Base-by-base conservation (phyloP, 2,797 vertebrate genomes). In the Potorous gilbertii region DNA sequence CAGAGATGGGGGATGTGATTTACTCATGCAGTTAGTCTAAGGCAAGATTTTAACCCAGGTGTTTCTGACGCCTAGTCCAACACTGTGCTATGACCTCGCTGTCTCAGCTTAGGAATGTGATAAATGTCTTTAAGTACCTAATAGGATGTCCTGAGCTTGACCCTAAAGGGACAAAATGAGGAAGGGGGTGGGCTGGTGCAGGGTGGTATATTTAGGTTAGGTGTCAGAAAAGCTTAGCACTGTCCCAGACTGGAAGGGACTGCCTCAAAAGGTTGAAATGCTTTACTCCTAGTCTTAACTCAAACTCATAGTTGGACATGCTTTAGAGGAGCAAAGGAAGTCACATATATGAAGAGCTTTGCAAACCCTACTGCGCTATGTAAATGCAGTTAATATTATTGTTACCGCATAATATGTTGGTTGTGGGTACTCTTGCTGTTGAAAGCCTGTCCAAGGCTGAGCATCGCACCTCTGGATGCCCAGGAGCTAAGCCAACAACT, bases 401-500 rank as follows among this genome's bases (percentile, higher is more conserved):
- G 16, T n/a, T 1, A 5, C 3, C 34, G 1, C 12, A 52, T 52
- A 52, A 52, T 14, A n/a, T 66, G 12, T 14, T 1, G n/a, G n/a
- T 1, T 6, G 4, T n/a, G 59, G 29, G 14, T 31, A 13, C 13
- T 66, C 29, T 14, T 34, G 31, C 62, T n/a, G 14, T 66, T n/a
- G 16, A n/a, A n/a, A n/a, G 31, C 31, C 59, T 40, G 5, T 40
- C 62, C 34, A 66, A 34, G 94, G 87, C 14, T 46, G 1, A 50
- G 50, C 54, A 40, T 66, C 94, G 0, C 24, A n/a, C 74, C 87
- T 92, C 54, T 81, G 46, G 21, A 56, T 55, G 16, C 27, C 6
- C 96, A 54, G 95, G 55, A 95, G 24, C 55, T 92, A 93, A 92
- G 95, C 5, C 3, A 93, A 46, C 54, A 87, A 91, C 54, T 3